Evolutionary conservation across 2,113 vertebrate species (phyloP).

Genomic region (Channa argus): DNA sequence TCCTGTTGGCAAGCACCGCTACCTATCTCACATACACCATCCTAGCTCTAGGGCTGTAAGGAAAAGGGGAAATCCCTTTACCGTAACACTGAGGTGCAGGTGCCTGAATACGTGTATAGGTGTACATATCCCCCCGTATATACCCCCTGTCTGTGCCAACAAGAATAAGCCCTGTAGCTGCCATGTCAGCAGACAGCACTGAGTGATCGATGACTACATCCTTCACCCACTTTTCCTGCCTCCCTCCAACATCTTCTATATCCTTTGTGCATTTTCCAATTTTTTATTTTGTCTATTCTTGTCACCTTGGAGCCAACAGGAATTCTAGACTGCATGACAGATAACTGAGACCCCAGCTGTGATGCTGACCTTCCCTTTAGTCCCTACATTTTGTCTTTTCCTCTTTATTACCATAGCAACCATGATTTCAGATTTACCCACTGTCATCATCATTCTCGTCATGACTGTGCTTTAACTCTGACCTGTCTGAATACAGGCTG

Average conservation of each 20-base stretch:
- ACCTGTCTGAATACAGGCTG: conserved; percentile 37
- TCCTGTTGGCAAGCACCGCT: conserved; percentile 5
- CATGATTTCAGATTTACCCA: not conserved
- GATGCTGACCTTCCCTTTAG: conserved; percentile 3
- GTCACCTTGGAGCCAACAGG: conserved; percentile 41
- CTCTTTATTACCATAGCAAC: conserved; percentile 51
- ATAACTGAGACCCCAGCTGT: conserved; percentile 32
- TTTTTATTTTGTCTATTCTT: conserved; percentile 28
- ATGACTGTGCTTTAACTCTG: not conserved
- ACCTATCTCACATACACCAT: not conserved
- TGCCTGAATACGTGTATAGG: not conserved
- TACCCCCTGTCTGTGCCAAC: conserved; percentile 36
- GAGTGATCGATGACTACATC: conserved; percentile 55
- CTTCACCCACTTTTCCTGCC: conserved; percentile 20
- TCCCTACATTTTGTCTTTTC: conserved; percentile 27
- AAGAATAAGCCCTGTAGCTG: conserved; percentile 48
- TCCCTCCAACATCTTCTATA: conserved; percentile 1
- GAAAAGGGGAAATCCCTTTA: conserved; percentile 9
- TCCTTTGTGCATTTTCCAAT: conserved; percentile 14
- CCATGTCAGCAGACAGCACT: conserved; percentile 58
- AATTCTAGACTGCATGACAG: conserved; percentile 36
- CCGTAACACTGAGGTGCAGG: not conserved
- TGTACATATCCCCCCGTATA: conserved; percentile 35
- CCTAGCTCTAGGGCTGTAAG: not conserved
- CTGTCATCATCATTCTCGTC: conserved; percentile 28